A percentile compares a stretch with the other conserved stretches of the same genome.
phyloP scores from a whole-genome alignment of 2,888 invertebrate genomes.

The Hermaeophaga mercurialis region DNA sequence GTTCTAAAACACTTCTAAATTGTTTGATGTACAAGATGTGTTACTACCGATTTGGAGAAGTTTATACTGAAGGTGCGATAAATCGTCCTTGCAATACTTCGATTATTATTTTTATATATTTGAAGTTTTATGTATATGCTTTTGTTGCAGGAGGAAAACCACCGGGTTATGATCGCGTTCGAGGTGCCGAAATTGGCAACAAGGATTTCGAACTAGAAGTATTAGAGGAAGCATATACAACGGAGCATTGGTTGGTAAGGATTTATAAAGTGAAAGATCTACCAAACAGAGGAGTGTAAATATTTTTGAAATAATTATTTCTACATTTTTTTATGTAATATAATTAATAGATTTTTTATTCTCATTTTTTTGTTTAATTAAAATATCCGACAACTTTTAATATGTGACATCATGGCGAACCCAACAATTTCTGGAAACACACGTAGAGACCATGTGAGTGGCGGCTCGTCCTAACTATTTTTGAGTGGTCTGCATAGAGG shows the following conservation, averaged over 20 bases:
- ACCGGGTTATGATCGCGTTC: constrained; percentile 94
- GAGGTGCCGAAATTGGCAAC: constrained; percentile 97
- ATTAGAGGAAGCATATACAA: constrained; percentile 99
- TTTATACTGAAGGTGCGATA: constrained; percentile 83
- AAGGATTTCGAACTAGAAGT: constrained; percentile 97
- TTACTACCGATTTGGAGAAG: constrained; percentile 96
- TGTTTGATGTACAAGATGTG: constrained; percentile 99
- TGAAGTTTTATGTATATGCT: background rate
- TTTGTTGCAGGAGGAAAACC: constrained; percentile 73
- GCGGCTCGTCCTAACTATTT: no score
- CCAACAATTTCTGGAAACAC: no score
- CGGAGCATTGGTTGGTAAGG: constrained; percentile 98
- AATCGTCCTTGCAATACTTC: no score
- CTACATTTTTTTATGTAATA: no score
- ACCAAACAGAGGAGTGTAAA: constrained; percentile 80
- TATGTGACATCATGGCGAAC: no score
- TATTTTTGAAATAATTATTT: no score
- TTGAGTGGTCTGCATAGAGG: no score
- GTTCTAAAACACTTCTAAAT: constrained; percentile 88
- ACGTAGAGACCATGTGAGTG: no score
- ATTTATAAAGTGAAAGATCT: constrained; percentile 97
- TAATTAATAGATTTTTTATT: no score
- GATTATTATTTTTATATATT: no score
- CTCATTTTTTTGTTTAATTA: no score
- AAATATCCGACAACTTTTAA: no score